A percentile compares a stretch with the other conserved stretches of the same genome.
phyloP scores from a whole-genome alignment of 2,113 vertebrate genomes.

The Propithecus coquereli region DNA sequence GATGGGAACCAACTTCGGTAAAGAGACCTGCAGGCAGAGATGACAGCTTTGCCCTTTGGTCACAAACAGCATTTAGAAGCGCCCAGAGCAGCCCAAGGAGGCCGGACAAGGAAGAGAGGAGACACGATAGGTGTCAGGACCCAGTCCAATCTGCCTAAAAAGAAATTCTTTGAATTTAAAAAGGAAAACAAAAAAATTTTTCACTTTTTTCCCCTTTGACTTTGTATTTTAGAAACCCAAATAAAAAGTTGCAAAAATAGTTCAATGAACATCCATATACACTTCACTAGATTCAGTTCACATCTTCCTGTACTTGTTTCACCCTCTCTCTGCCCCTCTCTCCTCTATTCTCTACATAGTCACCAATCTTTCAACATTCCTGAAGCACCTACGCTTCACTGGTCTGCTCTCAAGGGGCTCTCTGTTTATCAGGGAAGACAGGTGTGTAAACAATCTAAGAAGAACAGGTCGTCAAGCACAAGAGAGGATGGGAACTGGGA shows the following conservation, averaged over 20 bases:
- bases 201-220: too few relatives aligned
- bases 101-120: background rate
- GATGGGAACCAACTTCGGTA: background rate
- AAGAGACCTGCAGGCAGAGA: background rate
- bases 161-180: background rate
- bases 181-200: background rate
- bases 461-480: background rate
- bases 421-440: background rate
- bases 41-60: background rate
- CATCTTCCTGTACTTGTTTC: accelerated
- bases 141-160: background rate
- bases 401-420: background rate
- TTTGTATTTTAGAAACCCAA: background rate
- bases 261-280: background rate
- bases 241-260: background rate
- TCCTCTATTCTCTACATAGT: too few relatives aligned
- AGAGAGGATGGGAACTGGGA: too few relatives aligned
- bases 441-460: background rate
- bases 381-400: background rate
- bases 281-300: background rate
- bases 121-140: background rate
- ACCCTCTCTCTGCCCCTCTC: background rate
- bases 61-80: background rate
- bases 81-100: background rate
- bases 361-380: background rate